Evolutionary conservation across 2,113 vertebrate species (phyloP), one percentile per base, ranked within the genome.

Genomic region (Rhinogobius similis): DNA sequence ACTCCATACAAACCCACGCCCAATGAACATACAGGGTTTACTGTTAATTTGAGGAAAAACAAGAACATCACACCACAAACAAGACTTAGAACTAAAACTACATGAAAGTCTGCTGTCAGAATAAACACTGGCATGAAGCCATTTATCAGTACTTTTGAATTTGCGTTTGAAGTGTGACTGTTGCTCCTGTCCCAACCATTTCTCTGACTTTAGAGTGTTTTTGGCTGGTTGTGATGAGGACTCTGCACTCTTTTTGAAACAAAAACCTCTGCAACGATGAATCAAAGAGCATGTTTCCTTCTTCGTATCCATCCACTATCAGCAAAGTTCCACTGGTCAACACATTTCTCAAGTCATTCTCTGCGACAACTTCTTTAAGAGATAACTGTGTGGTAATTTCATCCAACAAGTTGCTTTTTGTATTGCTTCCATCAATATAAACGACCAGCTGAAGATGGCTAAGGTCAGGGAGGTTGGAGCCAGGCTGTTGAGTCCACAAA

Each of bases 291-390:
- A 13, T 2, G 32, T 79, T 78, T 21, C 81, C 83, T 32, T 88
- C 79, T 55, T 10, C 75, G 63, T 89, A 90, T 0, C 83, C 72
- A 0, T 89, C 89, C 70, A 90, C 26, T 43, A 90, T 18, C 61
- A 92, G 61, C 43, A 91, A 70, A 50, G 58, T 36, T 10, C 77
- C 70, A 0, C n/a, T 9, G 12, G 14, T 78, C 20, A 91, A 68
- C 16, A 67, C 5, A 16, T 75, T 73, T 73, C 64, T 87, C 29
- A 89, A 63, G 10, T 85, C 38, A 5, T 65, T 61, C 23, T 66
- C 73, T 20, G 46, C n/a, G 10, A 50, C 26, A 16, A n/a, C 32
- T 1, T 29, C 63, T 29, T 78, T 10, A 4, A 82, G 65, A 21
- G 55, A 38, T 0, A 79, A 71, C 36, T 86, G 87, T 38, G 67